Evolutionary conservation across 2,113 vertebrate species (phyloP), one percentile per base, ranked within the genome.

Genomic region (Oncorhynchus keta): DNA sequence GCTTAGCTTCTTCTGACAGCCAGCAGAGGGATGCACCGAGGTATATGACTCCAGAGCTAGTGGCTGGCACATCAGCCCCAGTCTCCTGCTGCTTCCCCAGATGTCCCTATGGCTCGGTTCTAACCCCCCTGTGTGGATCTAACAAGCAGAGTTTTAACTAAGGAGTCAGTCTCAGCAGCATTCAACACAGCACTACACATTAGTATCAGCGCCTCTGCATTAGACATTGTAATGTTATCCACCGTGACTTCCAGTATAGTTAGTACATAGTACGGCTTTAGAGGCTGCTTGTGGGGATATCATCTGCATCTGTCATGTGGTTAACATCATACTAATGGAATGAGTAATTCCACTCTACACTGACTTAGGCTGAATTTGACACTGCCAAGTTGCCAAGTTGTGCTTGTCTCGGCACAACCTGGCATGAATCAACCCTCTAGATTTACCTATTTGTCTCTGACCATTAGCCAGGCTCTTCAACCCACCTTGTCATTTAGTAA

Each of bases 141-240:
- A 12, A 55, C 72, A 74, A 83, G 72, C 83, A 61, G 68, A 71
- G 67, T 77, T 81, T 81, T 86, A 87, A 84, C 83, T 87, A 88
- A 90, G 14, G 51, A 71, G 83, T 88, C 87, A 88, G 61, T 77
- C 66, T 79, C 68, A 70, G 14, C 24, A 24, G 20, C 22, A 28
- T 24, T n/a, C 26, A 24, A 13, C 22, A 5, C 64, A 28, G 20
- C 11, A 13, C 30, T 26, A 14, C 62, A n/a, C 59, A 8, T 22
- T n/a, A 12, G 28, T 4, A 22, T 65, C 22, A 26, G 3, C 20
- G 3, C 62, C 62, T 4, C 62, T 18, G 18, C 51, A 55, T 55
- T 18, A 55, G 51, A 55, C 51, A 55, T 55, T 5, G 39, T 45
- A 45, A 45, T 45, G 39, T 45, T 45, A 11, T 45, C 39, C 8